phyloP scores from a whole-genome alignment of 2,888 invertebrate genomes.

The Amphipyra berbera region DNA sequence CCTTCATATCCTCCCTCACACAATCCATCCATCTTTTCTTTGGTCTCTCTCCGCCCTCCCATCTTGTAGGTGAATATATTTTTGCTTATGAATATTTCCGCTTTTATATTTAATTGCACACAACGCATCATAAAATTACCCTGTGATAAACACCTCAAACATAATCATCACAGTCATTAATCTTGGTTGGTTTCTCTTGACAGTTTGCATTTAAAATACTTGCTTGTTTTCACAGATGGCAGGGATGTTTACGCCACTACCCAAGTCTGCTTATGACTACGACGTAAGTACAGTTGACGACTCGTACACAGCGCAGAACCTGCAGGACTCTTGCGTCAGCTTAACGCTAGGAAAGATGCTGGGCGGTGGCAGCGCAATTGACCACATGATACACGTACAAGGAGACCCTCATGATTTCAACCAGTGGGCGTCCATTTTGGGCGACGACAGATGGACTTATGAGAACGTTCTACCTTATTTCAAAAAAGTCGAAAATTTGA shows the following conservation, averaged over 20 bases:
- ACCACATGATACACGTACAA: constrained; percentile 62
- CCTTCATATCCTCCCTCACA: no score
- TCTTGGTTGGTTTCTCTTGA: no score
- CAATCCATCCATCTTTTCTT: no score
- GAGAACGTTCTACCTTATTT: constrained; percentile 61
- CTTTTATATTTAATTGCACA: no score
- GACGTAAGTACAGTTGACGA: constrained; percentile 62
- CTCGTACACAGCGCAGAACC: constrained; percentile 53
- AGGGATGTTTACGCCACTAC: constrained; percentile 55
- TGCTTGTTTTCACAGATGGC: constrained; percentile 57
- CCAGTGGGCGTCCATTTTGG: constrained; percentile 58
- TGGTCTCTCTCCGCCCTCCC: no score
- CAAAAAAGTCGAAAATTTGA: constrained; percentile 63
- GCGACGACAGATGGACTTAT: constrained; percentile 63
- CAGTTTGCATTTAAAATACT: no score
- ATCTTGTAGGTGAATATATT: no score
- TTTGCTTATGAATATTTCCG: no score
- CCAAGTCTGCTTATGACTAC: constrained; percentile 59
- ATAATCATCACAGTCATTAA: no score
- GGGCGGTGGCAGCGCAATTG: constrained; percentile 68
- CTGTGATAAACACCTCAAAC: no score
- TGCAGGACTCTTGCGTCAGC: constrained; percentile 25
- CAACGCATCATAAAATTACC: no score
- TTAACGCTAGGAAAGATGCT: constrained; percentile 69
- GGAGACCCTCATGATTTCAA: constrained; percentile 62